Conservation (phyloP, 2,888 invertebrate genomes). For the Phengaris alcon region DNA sequence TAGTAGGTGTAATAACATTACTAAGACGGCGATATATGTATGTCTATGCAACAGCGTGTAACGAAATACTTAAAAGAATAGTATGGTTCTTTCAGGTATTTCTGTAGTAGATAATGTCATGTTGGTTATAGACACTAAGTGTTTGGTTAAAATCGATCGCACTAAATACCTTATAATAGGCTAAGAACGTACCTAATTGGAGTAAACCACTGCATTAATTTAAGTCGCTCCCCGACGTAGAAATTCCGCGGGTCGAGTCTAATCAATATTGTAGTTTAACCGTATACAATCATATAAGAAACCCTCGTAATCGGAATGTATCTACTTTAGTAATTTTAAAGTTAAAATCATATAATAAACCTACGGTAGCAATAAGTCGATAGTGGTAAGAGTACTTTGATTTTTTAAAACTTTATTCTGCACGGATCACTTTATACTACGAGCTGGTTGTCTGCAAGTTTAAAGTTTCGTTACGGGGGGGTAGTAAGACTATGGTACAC, state of each 20-base stretch:
- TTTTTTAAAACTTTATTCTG: background rate
- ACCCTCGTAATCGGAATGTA: background rate
- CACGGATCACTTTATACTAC: background rate
- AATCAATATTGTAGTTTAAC: background rate
- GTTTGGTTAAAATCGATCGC: slow-evolving; percentile 21
- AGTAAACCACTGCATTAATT: background rate
- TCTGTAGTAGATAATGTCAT: background rate
- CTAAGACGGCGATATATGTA: background rate
- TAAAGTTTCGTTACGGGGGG: background rate
- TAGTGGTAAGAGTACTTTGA: background rate
- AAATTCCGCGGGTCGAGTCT: background rate
- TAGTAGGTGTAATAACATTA: background rate
- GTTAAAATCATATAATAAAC: background rate
- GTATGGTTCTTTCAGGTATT: background rate
- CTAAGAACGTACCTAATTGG: background rate
- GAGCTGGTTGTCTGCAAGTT: background rate
- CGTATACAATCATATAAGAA: background rate
- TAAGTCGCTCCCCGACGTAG: background rate
- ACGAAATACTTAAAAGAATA: background rate
- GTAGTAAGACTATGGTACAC: background rate
- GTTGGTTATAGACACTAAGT: background rate
- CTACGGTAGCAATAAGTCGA: background rate
- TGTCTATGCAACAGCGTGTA: background rate
- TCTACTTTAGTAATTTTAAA: background rate
- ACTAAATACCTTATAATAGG: background rate